Conservation (phyloP, 2,888 invertebrate genomes). For the Pilophorus perplexus region DNA sequence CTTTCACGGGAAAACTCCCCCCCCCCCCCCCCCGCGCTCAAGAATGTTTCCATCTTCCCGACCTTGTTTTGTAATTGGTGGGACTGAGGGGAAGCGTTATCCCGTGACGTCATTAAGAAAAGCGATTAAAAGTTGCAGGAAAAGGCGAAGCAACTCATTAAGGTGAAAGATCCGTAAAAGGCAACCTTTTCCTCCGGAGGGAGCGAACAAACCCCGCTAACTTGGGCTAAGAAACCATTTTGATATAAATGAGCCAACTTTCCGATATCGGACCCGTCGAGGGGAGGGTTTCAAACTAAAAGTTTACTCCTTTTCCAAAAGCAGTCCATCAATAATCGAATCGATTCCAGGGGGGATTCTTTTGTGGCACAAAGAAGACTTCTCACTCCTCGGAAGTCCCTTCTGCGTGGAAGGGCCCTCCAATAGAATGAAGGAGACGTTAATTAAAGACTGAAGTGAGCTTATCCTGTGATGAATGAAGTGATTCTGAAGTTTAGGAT, state of each 20-base stretch:
- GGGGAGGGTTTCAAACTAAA: conserved; percentile 25
- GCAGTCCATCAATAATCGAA: conserved; percentile 38
- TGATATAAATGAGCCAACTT: conserved; percentile 40
- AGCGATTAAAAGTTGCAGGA: conserved; percentile 40
- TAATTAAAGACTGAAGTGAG: conserved; percentile 35
- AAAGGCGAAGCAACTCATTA: conserved; percentile 41
- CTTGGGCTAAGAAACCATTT: conserved; percentile 41
- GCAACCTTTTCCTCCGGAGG: conserved; percentile 23
- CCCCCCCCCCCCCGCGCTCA: neutral
- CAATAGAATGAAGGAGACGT: conserved; percentile 23
- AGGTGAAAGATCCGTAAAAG: conserved; percentile 39
- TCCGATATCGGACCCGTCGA: conserved; percentile 40
- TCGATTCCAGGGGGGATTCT: conserved; percentile 1
- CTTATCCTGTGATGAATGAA: conserved; percentile 20
- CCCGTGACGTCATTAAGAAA: conserved; percentile 40
- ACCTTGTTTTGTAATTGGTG: conserved; percentile 34
- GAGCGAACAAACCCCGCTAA: no score
- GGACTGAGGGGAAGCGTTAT: conserved; percentile 21
- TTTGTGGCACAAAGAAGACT: conserved; percentile 30
- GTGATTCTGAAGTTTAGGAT: neutral
- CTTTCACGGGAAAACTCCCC: no score
- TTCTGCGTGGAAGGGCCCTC: neutral
- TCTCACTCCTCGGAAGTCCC: conserved; percentile 9
- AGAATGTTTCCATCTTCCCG: conserved; percentile 33
- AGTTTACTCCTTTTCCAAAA: conserved; percentile 27